phyloP scores from a whole-genome alignment of 2,888 invertebrate genomes.

The Sinohyriopsis cumingii region DNA sequence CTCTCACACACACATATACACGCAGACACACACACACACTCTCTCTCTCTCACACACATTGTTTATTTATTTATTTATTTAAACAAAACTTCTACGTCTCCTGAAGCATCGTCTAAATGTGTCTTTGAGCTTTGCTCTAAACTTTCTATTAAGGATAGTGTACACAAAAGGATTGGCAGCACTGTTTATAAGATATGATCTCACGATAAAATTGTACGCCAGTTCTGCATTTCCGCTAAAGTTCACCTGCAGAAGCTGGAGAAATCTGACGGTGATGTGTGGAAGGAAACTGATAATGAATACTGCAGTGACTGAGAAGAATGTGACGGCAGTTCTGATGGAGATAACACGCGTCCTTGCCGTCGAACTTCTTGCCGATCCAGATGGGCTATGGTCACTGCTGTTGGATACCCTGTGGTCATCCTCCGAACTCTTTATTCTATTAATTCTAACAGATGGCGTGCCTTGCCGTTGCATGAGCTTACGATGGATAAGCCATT shows the following conservation, averaged over 20 bases:
- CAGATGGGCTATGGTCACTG: no score
- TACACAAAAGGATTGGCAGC: conserved; percentile 49
- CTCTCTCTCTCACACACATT: no score
- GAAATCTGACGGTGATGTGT: conserved; percentile 35
- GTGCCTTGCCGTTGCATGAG: no score
- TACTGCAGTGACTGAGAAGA: conserved; percentile 45
- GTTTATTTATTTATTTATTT: no score
- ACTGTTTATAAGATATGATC: conserved; percentile 46
- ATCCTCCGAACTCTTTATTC: no score
- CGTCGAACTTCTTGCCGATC: no score
- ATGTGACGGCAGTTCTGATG: conserved; percentile 38
- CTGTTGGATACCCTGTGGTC: no score
- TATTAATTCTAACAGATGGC: no score
- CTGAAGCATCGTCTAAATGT: conserved; percentile 10
- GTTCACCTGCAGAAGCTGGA: conserved; percentile 28
- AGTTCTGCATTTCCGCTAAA: conserved; percentile 16
- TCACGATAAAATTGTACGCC: conserved; percentile 40
- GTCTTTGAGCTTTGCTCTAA: conserved; percentile 41
- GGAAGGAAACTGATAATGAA: conserved; percentile 47
- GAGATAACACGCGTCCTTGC: conserved; percentile 21
- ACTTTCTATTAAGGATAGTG: conserved; percentile 43
- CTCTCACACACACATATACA: no score
- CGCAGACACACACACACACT: no score
- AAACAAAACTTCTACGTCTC: no score
- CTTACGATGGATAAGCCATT: no score